These are phyloP conservation scores for Anguilla megastoma DNA, from an alignment of 2,797 vertebrate genomes.

Conservation along the genomic window DNA sequence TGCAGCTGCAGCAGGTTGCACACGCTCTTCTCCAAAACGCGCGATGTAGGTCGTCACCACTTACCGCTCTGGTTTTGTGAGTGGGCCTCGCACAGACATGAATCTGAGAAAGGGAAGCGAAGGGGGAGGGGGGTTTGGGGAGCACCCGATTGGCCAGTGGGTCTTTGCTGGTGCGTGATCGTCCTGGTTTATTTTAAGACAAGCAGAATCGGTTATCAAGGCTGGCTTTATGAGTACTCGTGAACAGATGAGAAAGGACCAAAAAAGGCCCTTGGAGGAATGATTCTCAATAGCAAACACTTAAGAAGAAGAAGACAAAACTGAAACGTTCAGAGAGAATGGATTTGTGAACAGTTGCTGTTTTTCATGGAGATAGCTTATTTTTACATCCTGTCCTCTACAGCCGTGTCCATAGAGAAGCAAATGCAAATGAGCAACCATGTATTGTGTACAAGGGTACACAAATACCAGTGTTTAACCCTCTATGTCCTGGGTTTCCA, in stretches of 20 bases:
- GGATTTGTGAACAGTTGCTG: not conserved
- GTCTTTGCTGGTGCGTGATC: no score
- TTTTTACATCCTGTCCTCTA: not conserved
- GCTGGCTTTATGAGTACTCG: not conserved
- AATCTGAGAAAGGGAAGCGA: no score
- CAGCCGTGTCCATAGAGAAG: not conserved
- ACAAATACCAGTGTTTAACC: not conserved
- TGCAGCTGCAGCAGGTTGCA: no score
- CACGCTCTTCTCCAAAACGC: no score
- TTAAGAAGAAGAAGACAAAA: not conserved
- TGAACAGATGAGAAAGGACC: not conserved
- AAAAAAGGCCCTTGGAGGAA: not conserved
- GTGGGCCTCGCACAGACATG: no score
- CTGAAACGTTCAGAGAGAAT: not conserved
- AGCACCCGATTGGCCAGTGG: no score
- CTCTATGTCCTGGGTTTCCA: not conserved
- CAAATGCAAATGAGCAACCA: not conserved
- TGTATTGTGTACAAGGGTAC: not conserved
- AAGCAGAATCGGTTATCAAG: not conserved
- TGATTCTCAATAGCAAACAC: not conserved
- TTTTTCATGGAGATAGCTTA: not conserved
- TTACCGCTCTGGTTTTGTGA: no score
- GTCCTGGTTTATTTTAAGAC: no score
- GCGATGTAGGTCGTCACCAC: no score
- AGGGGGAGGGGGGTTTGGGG: no score